A percentile compares a stretch with the other conserved stretches of the same genome.
Conservation (phyloP, 2,113 vertebrate genomes). For the Gulo gulo region DNA sequence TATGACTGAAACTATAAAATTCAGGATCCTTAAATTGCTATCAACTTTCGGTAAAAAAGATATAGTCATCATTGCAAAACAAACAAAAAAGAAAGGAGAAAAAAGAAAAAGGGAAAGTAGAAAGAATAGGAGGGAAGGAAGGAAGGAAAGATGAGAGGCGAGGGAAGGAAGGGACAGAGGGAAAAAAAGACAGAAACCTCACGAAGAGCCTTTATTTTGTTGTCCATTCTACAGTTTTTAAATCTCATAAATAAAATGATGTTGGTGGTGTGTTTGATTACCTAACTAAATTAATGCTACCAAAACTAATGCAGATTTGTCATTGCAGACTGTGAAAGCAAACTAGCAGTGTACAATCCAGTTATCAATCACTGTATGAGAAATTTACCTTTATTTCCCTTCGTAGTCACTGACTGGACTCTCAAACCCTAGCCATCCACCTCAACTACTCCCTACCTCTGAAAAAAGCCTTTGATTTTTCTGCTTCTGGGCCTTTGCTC, state of each 20-base stretch:
- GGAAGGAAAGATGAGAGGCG: not conserved
- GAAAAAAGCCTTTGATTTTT: not conserved
- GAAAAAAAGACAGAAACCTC: not conserved
- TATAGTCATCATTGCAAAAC: not conserved
- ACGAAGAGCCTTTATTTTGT: not conserved
- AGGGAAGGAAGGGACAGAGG: not conserved
- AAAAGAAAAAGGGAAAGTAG: not conserved
- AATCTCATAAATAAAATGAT: not conserved
- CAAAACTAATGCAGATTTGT: not conserved
- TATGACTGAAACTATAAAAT: constrained; percentile 1
- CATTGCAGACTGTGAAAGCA: not conserved
- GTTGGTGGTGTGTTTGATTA: not conserved
- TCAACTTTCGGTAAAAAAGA: not conserved
- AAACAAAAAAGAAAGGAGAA: not conserved
- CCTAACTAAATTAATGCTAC: not conserved
- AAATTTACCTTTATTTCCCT: constrained; percentile 10
- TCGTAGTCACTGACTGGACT: not conserved
- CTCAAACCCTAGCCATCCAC: not conserved
- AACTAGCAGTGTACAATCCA: not conserved
- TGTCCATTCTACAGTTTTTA: not conserved
- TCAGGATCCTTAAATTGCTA: not conserved
- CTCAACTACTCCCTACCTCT: not conserved
- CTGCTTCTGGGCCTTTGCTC: not conserved
- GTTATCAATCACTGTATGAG: not conserved
- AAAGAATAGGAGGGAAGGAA: not conserved